Base-by-base conservation (phyloP, 1,140 invertebrate genomes). In the Chironomus striatipennis region DNA sequence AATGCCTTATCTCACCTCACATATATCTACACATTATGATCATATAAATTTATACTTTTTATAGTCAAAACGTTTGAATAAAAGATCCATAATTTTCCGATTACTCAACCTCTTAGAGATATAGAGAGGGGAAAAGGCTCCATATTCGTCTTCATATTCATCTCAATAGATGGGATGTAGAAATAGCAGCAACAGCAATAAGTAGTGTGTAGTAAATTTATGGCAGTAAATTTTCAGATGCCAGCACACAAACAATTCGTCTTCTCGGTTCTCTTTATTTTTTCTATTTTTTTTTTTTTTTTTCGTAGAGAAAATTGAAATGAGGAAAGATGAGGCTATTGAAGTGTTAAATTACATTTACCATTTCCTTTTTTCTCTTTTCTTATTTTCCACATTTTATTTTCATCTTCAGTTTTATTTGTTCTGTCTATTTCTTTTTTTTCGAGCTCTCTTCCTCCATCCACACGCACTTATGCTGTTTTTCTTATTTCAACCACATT, bases 301-400 rank as follows among this genome's bases (percentile, higher is more conserved):
- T n/a, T n/a, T n/a, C n/a, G n/a, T n/a, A 15, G 20, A 70, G 20
- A 9, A 70, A 70, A 70, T 70, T 70, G 65, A 70, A 70, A 70
- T 70, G 65, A 70, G 65, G 6, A 21, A 70, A 70, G 17, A 70
- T 21, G 65, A 70, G 65, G 20, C 65, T 21, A 70, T 70, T 70
- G 17, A 21, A 70, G 65, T 70, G 65, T 70, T 70, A 70, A 70
- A 70, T 70, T 70, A 70, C 65, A 21, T 70, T 70, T 70, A 70
- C 17, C 65, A 20, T 70, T 70, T 18, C 65, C 65, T 21, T 57
- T 57, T 57, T 34, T n/a, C n/a, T n/a, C 42, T 43, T 43, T 7
- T 47, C 8, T 3, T 9, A 12, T 47, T 57, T n/a, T 57, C n/a
- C 47, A n/a, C 47, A n/a, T 57, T 57, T 57, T 57, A 57, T 12